phyloP scores from a whole-genome alignment of 30 jellyfish, hydroid and myxozoan genomes.

The Mastigias papua region DNA sequence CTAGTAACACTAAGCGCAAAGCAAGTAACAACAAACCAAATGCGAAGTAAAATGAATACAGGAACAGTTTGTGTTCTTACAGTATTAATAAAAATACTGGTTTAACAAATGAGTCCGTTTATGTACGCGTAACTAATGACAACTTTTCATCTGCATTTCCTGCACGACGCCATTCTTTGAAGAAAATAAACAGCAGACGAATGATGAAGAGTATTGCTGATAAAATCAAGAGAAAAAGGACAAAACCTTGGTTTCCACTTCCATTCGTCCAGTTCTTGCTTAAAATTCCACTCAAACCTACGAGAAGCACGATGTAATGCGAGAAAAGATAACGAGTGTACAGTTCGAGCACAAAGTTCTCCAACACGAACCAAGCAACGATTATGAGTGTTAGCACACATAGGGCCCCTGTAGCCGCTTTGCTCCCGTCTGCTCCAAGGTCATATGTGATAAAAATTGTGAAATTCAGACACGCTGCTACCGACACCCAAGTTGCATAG shows the following conservation, averaged over 20 bases:
- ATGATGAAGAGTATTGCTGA: constrained; percentile 15
- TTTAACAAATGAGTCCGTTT: neutral
- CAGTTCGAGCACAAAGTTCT: constrained; percentile 60
- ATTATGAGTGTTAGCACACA: constrained; percentile 28
- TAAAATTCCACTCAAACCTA: constrained; percentile 72
- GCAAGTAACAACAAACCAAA: too few species aligned
- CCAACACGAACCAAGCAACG: constrained; percentile 79
- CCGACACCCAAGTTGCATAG: constrained; percentile 79
- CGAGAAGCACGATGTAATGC: constrained; percentile 69
- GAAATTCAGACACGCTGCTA: constrained; percentile 68
- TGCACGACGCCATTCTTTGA: constrained; percentile 28
- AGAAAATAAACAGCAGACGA: constrained; percentile 29
- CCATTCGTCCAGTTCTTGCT: constrained; percentile 72
- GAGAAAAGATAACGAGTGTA: constrained; percentile 72
- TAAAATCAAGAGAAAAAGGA: constrained; percentile 23
- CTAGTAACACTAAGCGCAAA: too few species aligned
- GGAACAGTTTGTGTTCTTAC: too few species aligned
- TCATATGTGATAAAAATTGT: constrained; percentile 62
- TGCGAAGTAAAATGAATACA: too few species aligned
- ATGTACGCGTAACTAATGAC: neutral
- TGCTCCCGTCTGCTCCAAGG: constrained; percentile 29
- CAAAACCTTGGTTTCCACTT: constrained; percentile 62
- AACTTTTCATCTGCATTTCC: neutral
- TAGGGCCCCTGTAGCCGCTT: constrained; percentile 61
- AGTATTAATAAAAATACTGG: neutral